Evolutionary conservation across 2,888 invertebrate species (phyloP), one percentile per base, ranked within the genome.

Genomic region (Biston stratarius): DNA sequence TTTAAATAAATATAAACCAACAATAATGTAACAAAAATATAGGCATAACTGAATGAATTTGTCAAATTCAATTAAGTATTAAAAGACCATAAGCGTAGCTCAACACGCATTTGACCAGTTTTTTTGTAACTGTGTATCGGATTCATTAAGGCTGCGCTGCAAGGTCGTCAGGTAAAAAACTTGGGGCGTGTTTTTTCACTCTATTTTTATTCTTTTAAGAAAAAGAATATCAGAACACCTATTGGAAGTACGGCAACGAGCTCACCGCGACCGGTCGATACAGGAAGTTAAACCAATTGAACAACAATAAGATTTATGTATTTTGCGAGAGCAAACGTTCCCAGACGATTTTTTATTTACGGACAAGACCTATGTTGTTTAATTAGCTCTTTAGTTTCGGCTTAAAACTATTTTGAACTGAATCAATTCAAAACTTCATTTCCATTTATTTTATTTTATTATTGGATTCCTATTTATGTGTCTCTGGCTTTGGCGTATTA

Each of bases 301-400:
- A 90, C 92, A 88, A 91, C 89, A 87, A 84, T 87, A 89, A 90
- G 92, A 93, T 92, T 93, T 92, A 93, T 90, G 87, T 84, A 84
- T 86, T 87, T 87, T 88, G 85, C 84, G 80, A 83, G 84, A 81
- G 81, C 82, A 73, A 68, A 82, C 86, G 86, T 75, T 72, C 69
- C 74, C 74, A 75, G 77, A 76, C 72, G 56, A 74, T 77, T 75
- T 74, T 74, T 75, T 75, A 59, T 70, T 60, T 38, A 14, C 47
- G 56, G 52, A 48, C 60, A 61, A 72, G 64, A 68, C 66, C 67
- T 67, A 62, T 61, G 58, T 59, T 57, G 64, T 61, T 73, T 71
- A 74, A 75, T 73, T 73, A 72, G 53, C 49, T 68, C 38, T 51
- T 33, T 66, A 60, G 42, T 52, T 63, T 52, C 56, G 48, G 44